A percentile compares a stretch with the other conserved stretches of the same genome.
These are phyloP conservation scores for Drosophila melanica DNA, from an alignment of 1,140 invertebrate species.

Conservation along the genomic window DNA sequence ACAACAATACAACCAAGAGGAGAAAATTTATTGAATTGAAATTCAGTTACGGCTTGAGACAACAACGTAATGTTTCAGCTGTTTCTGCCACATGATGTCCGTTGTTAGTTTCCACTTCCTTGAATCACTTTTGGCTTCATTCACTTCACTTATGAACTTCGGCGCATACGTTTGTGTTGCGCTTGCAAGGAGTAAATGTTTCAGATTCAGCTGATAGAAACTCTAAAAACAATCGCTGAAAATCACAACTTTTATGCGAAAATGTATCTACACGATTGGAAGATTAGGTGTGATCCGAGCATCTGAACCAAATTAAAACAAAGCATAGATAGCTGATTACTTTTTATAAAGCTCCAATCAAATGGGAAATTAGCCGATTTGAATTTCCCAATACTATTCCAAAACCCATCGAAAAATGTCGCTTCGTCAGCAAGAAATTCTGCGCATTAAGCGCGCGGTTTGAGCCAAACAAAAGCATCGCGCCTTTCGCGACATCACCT, in stretches of 20 bases:
- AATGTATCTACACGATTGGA: too few species aligned
- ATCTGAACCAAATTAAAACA: too few species aligned
- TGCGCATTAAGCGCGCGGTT: slow-evolving; percentile 48
- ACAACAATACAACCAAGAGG: slow-evolving; percentile 8
- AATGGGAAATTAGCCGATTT: background rate
- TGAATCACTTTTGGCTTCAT: slow-evolving; percentile 10
- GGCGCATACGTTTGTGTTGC: background rate
- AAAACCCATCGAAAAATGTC: slow-evolving; percentile 11
- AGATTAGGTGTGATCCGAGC: too few species aligned
- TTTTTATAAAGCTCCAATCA: too few species aligned
- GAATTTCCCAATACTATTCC: background rate
- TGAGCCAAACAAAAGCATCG: slow-evolving; percentile 59
- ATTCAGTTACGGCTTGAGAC: slow-evolving; percentile 44
- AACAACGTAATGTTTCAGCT: slow-evolving; percentile 55
- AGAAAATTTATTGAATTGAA: slow-evolving; percentile 66
- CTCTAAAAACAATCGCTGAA: too few species aligned
- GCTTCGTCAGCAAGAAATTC: slow-evolving; percentile 48
- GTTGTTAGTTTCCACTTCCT: slow-evolving; percentile 26
- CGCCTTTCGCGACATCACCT: slow-evolving; percentile 62
- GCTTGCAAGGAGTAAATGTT: too few species aligned
- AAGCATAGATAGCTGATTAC: too few species aligned
- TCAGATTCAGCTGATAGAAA: too few species aligned
- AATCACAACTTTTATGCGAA: too few species aligned
- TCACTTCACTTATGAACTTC: slow-evolving; percentile 29
- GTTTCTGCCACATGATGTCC: slow-evolving; percentile 34